Evolutionary conservation across 2,888 invertebrate species (phyloP).

Genomic region (Coenonympha arcania): DNA sequence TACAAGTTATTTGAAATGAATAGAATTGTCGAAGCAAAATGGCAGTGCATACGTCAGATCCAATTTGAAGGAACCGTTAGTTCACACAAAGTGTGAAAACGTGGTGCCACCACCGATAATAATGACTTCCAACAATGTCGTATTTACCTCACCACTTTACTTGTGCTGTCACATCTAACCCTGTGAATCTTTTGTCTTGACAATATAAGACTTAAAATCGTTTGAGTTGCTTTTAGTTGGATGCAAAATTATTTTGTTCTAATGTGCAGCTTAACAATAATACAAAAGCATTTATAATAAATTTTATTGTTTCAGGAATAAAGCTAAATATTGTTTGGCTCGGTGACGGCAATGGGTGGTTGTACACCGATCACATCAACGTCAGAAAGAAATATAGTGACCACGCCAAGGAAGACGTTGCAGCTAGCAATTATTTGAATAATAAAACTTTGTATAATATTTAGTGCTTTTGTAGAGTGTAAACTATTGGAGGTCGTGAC

Average conservation of each 20-base stretch:
- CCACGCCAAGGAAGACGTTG: conserved; percentile 31
- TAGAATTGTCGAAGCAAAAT: conserved; percentile 14
- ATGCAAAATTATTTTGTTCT: conserved; percentile 14
- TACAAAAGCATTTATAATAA: conserved; percentile 1
- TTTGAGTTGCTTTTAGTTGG: not conserved
- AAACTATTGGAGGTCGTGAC: conserved; percentile 26
- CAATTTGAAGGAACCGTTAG: conserved; percentile 33
- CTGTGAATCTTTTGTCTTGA: not conserved
- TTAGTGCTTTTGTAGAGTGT: conserved; percentile 25
- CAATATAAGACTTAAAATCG: conserved; percentile 10
- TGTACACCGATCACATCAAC: conserved; percentile 32
- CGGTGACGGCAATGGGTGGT: not conserved
- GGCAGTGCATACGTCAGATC: conserved; percentile 26
- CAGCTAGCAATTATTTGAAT: conserved; percentile 33
- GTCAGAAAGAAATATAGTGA: conserved; percentile 35
- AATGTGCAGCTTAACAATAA: conserved; percentile 18
- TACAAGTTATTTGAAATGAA: not conserved
- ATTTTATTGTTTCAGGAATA: conserved; percentile 1
- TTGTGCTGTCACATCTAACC: not conserved
- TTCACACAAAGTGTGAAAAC: conserved; percentile 32
- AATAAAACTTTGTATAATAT: conserved; percentile 34
- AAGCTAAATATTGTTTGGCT: conserved; percentile 5
- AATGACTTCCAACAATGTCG: conserved; percentile 35
- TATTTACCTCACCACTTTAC: conserved; percentile 27
- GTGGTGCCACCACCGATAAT: conserved; percentile 32